phyloP scores from a whole-genome alignment of 2,113 vertebrate species.

The Podocnemis expansa region DNA sequence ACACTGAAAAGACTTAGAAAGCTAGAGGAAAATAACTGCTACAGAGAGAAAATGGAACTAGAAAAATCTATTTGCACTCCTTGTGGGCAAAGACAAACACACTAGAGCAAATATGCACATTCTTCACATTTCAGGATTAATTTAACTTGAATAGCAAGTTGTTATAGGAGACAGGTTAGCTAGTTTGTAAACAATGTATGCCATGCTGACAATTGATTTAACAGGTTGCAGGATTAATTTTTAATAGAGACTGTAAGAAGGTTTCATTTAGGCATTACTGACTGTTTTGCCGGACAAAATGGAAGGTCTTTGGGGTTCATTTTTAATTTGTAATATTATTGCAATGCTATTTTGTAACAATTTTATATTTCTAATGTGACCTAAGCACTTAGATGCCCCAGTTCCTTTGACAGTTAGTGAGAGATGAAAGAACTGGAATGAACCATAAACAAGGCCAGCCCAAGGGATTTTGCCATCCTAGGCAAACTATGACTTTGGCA shows the following conservation, averaged over 20 bases:
- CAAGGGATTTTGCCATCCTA: too few relatives aligned
- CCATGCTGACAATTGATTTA: not conserved
- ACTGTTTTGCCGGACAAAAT: not conserved
- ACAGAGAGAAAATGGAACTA: not conserved
- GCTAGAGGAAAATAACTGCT: not conserved
- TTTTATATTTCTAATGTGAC: not conserved
- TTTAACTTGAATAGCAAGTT: not conserved
- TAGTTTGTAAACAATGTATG: not conserved
- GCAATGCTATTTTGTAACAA: too few relatives aligned
- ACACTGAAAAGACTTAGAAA: not conserved
- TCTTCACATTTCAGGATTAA: not conserved
- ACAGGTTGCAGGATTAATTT: not conserved
- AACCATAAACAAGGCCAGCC: too few relatives aligned
- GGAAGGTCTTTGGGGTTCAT: not conserved
- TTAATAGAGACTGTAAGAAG: not conserved
- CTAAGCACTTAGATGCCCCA: not conserved
- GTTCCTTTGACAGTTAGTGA: not conserved
- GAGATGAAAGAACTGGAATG: conserved; percentile 4
- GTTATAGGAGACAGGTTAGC: not conserved
- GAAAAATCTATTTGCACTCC: not conserved
- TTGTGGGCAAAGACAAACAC: not conserved
- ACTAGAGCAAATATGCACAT: not conserved
- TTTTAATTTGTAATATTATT: too few relatives aligned
- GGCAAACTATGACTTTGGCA: too few relatives aligned
- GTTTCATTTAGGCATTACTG: not conserved